Percentiles rank a stretch among this genome's conserved stretches.
These are phyloP conservation scores for Eurosta solidaginis DNA, from an alignment of 1,140 invertebrate genomes.

Conservation along the genomic window DNA sequence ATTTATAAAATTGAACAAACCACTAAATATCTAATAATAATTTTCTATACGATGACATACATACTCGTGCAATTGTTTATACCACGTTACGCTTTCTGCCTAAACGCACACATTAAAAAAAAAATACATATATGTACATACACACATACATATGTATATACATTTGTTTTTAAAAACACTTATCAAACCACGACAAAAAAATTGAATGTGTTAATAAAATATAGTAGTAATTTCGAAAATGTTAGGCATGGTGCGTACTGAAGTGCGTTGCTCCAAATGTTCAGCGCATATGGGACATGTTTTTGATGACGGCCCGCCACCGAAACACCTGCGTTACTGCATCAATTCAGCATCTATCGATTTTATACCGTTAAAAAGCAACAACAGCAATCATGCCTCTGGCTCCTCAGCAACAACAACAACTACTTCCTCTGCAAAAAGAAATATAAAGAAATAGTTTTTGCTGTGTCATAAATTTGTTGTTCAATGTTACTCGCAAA, in stretches of 20 bases:
- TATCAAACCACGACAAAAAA: too few species aligned
- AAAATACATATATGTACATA: not conserved
- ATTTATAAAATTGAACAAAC: too few species aligned
- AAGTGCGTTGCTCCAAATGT: constrained; percentile 88
- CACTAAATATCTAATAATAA: too few species aligned
- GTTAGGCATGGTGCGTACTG: constrained; percentile 80
- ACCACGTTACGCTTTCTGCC: not conserved
- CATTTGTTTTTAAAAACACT: too few species aligned
- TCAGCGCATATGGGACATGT: constrained; percentile 95
- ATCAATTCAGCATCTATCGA: constrained; percentile 90
- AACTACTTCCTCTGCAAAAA: not conserved
- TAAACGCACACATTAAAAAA: not conserved
- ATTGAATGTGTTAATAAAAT: constrained; percentile 37
- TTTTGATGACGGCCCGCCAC: constrained; percentile 94
- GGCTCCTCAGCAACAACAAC: not conserved
- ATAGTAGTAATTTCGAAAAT: constrained; percentile 60
- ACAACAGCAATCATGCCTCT: constrained; percentile 19
- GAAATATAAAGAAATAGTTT: constrained; percentile 17
- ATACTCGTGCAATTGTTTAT: constrained; percentile 19
- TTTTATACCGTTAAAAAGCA: constrained; percentile 64
- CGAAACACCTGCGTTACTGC: constrained; percentile 92
- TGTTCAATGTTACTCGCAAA: too few species aligned
- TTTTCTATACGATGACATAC: too few species aligned
- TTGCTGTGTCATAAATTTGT: not conserved
- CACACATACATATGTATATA: not conserved